Evolutionary conservation across 2,113 vertebrate species (phyloP), one percentile per base, ranked within the genome.

Genomic region (Marmota monax): DNA sequence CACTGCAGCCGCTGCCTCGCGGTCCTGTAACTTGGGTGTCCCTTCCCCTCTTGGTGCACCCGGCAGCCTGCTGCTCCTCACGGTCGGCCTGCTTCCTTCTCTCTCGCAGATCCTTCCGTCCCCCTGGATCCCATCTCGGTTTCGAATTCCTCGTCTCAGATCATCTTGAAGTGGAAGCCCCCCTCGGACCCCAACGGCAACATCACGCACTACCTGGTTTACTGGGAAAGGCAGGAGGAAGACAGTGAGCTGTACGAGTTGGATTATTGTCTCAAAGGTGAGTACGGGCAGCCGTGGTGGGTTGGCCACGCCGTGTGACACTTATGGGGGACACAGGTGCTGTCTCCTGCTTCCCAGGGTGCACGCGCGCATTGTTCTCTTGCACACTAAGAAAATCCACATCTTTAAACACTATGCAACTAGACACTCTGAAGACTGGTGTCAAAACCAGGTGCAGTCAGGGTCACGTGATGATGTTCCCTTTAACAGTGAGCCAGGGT

Each of bases 241-340:
- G 99, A 99, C 86, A 99, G 98, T 0, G 99, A 99, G 97, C 99
- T 99, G 32, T 99, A 99, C 18, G 99, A 99, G 42, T 98, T 99
- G 0, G 99, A 99, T 97, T 99, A 99, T 97, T 99, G 99, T 97
- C 98, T 99, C 17, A 99, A 99, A 98, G 99, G 99, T 99, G 79
- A 98, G 98, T 0, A 23, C 0, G 14, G 12, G 10, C 5, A 0
- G 53, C 0, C 1, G 12, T 61, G 58, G 7, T 6, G 61, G 25
- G 12, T 8, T 2, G 27, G 13, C 53, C 23, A 13, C 0, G 4
- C n/a, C 12, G 2, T 0, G n/a, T 5, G 7, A 42, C 5, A 0
- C 29, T 4, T 25, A 25, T 1, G 20, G 78, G 20, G 22, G 10
- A n/a, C 10, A 4, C 12, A 0, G 2, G 32, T 37, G 34, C 37